Base-by-base conservation (phyloP, 2,113 vertebrate species). In the Argyrosomus japonicus region DNA sequence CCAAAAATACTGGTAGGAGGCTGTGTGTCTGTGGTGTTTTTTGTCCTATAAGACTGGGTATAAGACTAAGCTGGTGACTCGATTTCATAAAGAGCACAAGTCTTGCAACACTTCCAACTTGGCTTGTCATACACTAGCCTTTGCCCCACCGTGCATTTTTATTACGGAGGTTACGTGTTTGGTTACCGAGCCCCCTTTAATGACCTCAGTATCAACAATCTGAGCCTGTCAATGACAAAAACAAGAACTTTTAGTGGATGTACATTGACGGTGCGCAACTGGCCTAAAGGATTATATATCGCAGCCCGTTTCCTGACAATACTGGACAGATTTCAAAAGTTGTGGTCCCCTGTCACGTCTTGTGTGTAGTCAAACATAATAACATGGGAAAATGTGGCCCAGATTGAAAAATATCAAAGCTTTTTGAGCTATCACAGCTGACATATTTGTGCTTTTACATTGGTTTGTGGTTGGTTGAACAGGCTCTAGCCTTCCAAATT, bases 1-100 rank as follows among this genome's bases (percentile, higher is more conserved):
- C 62, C 51, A 76, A 23, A 81, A 79, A 76, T 60, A 77, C 62
- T 57, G 74, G 12, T 27, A n/a, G 54, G 56, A 65, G 36, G 47
- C 63, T 51, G 23, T 10, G 27, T 29, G 58, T 29, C 18, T 51
- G 67, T 57, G n/a, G 57, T 25, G 68, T 51, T 79, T 75, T 47
- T 68, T 79, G 58, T 56, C 25, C 51, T n/a, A 6, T 32, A 65
- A 61, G 21, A 77, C 1, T 12, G 48, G 21, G 25, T 57, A 17
- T 23, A 21, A 75, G 5, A 21, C 32, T 23, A 12, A 23, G 21
- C 40, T 50, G 63, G 56, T 6, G 54, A 56, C 56, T 48, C 32
- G 45, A 85, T 32, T 56, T 84, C 47, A 65, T 47, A 65, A 77
- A 77, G 27, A 65, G 18, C 25, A 0, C 1, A 63, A 73, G 69